A percentile compares a stretch with the other conserved stretches of the same genome.
phyloP scores from a whole-genome alignment of 2,797 vertebrate species.

The Xenopus petersii region DNA sequence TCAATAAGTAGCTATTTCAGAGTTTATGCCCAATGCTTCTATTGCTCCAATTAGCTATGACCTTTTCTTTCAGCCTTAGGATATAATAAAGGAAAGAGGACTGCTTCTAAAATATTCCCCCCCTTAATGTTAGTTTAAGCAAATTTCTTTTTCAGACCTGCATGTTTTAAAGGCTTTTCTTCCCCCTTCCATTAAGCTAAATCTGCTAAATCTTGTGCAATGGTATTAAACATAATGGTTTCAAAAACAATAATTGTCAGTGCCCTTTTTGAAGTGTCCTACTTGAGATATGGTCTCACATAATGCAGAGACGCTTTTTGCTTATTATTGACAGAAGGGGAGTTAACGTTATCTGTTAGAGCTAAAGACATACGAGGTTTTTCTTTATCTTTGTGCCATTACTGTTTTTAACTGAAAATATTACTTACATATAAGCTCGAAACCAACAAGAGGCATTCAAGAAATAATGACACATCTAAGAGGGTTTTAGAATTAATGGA shows the following conservation, averaged over 20 bases:
- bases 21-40: constrained; percentile 46
- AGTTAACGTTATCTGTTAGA: neutral
- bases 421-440: no score
- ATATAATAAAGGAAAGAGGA: constrained; percentile 53
- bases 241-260: constrained; percentile 53
- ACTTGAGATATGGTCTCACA: constrained; percentile 50
- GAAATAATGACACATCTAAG: no score
- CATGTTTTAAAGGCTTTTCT: constrained; percentile 12
- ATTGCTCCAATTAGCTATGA: constrained; percentile 59
- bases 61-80: constrained; percentile 58
- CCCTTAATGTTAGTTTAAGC: constrained; percentile 58
- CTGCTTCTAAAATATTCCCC: constrained; percentile 57
- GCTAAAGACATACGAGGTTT: no score
- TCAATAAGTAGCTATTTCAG: constrained; percentile 46
- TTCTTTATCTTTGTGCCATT: no score
- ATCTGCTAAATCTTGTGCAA: constrained; percentile 48
- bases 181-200: constrained; percentile 44
- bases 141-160: constrained; percentile 53
- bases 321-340: constrained; percentile 40
- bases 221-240: constrained; percentile 54
- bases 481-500: no score
- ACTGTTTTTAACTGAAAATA: no score
- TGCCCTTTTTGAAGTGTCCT: constrained; percentile 54
- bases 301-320: constrained; percentile 18
- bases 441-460: no score